Percentiles rank a stretch among this genome's conserved stretches.
Conservation (phyloP, 2,888 invertebrate genomes). For the Zaprionus lineosus region DNA sequence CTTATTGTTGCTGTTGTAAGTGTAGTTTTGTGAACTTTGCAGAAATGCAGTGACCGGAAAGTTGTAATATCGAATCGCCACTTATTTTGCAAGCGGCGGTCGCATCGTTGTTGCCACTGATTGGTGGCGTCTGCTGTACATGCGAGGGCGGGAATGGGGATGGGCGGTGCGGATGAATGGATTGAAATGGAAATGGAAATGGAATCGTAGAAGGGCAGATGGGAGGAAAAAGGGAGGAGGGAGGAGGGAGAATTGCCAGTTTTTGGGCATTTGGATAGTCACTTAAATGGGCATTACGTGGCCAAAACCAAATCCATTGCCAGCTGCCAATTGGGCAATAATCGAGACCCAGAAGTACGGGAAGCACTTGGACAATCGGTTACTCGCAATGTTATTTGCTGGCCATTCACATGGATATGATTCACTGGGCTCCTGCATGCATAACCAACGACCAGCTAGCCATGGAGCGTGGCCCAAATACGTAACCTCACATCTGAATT, state of each 20-base stretch:
- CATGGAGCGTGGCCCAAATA: not conserved
- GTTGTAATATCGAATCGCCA: constrained; percentile 76
- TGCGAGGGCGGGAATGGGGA: too few species aligned
- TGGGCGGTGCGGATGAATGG: too few species aligned
- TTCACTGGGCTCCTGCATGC: not conserved
- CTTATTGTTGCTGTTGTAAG: constrained; percentile 10
- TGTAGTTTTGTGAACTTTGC: constrained; percentile 73
- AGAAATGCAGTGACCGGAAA: constrained; percentile 77
- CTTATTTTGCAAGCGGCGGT: constrained; percentile 60
- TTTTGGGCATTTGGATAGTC: constrained; percentile 30
- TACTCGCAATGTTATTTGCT: constrained; percentile 5
- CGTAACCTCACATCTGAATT: not conserved
- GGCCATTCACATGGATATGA: constrained; percentile 28
- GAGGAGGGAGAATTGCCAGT: not conserved
- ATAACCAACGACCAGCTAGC: not conserved
- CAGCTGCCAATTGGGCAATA: constrained; percentile 55
- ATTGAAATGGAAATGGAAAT: too few species aligned
- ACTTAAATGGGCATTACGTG: constrained; percentile 72
- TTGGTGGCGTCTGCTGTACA: constrained; percentile 25
- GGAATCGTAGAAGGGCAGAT: too few species aligned
- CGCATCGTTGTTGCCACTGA: constrained; percentile 26
- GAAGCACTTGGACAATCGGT: constrained; percentile 1
- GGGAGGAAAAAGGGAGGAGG: too few species aligned
- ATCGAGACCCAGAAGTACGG: constrained; percentile 22
- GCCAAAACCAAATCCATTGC: constrained; percentile 52